Evolutionary conservation across 2,113 vertebrate genomes (phyloP), one percentile per base, ranked within the genome.

Genomic region (Hypomesus transpacificus): DNA sequence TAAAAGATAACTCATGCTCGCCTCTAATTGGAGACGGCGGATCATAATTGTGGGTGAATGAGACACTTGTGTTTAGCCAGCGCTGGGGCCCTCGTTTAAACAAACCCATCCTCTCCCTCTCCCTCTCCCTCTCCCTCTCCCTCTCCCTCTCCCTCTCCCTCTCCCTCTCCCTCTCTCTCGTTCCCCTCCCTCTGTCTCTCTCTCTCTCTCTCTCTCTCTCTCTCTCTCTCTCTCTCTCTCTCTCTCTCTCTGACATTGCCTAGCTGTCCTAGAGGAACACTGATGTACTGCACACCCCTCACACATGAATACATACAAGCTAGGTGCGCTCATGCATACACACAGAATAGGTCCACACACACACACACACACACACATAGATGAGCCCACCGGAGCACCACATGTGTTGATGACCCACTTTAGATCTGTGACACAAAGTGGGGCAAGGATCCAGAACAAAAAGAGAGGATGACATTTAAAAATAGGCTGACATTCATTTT

Each of bases 351-450:
- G 13, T 4, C 62, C 39, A 61, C 67, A 65, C 58, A 52, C 56
- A 79, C 84, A 74, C 84, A 79, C 77, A 76, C 31, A 14, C 34
- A 14, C 34, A 3, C 84, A 80, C 78, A 77, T 66, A 78, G 66
- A 85, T 71, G 76, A 73, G 84, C 87, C 87, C 87, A 89, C 82
- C 74, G 72, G 87, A 85, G 85, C 71, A 51, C 88, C 83, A 88
- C 88, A 90, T 88, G 86, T 89, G 88, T 89, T 82, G 86, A 73
- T 91, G 89, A 91, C 88, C 89, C 86, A 91, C 80, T 89, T 91
- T 88, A 84, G 88, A 89, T 90, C 84, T 88, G 86, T 90, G 85
- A 78, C 88, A 91, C 83, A 85, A 90, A 87, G 86, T 89, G 66
- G 88, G 87, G 87, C 87, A 90, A 81, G 85, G 88, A 88, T 89